These are phyloP conservation scores for Florisuga fusca DNA, from an alignment of 2,797 vertebrate species.

Conservation along the genomic window DNA sequence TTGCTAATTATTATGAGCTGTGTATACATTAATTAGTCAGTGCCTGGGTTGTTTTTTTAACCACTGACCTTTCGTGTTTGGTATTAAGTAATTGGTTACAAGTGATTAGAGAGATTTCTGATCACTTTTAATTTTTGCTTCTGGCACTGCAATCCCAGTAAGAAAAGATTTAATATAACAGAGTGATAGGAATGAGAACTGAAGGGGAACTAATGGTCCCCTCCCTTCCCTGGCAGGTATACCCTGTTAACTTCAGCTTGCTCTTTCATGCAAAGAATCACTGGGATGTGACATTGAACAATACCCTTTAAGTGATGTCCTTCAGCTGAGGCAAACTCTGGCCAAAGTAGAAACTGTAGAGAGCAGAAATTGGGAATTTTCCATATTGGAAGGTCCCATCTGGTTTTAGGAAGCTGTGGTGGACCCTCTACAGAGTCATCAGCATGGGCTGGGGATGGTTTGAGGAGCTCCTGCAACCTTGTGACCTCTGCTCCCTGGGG, in stretches of 20 bases:
- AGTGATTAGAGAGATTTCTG: background rate
- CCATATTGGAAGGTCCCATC: background rate
- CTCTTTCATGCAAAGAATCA: background rate
- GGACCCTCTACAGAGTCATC: background rate
- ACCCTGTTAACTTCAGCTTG: background rate
- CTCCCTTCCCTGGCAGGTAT: background rate
- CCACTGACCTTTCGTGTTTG: background rate
- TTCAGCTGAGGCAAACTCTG: background rate
- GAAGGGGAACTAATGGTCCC: slow-evolving; percentile 10
- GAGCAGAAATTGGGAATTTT: background rate
- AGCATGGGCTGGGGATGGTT: fast-evolving
- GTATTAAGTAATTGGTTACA: background rate
- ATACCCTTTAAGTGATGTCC: background rate
- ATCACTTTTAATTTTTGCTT: background rate
- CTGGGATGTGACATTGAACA: background rate
- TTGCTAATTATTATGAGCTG: background rate
- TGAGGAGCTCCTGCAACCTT: background rate
- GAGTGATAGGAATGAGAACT: background rate
- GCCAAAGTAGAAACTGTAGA: background rate
- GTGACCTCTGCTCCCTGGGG: background rate
- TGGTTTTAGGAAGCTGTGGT: background rate
- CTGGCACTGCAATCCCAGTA: background rate
- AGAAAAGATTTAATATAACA: background rate
- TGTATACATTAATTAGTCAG: background rate
- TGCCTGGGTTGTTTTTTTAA: background rate